Percentiles rank a stretch among this genome's conserved stretches.
These are phyloP conservation scores for Paratrypauchen microcephalus DNA, from an alignment of 2,797 vertebrate species.

Conservation along the genomic window DNA sequence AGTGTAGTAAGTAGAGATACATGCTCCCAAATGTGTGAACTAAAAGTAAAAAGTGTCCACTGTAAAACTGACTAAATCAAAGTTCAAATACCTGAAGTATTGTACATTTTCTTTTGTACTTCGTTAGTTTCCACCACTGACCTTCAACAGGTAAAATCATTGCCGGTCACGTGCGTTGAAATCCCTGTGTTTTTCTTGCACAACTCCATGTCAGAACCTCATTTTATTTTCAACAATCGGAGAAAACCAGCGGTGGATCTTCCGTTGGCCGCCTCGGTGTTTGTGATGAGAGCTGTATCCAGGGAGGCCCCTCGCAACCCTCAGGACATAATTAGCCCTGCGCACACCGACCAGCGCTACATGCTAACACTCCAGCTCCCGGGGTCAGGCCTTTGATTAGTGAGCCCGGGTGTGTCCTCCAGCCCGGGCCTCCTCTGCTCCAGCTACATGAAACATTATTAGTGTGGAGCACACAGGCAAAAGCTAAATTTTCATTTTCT, in stretches of 20 bases:
- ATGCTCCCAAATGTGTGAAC: no score
- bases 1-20: no score
- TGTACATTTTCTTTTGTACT: no score
- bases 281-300: constrained; percentile 10
- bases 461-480: constrained; percentile 11
- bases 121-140: not conserved
- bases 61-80: no score
- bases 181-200: not conserved
- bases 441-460: constrained; percentile 34
- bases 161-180: not conserved
- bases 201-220: constrained; percentile 7
- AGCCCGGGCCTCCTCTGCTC: constrained; percentile 28
- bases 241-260: not conserved
- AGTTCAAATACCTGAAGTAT: no score
- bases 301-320: constrained; percentile 41
- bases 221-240: not conserved
- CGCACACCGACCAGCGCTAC: constrained; percentile 27
- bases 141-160: not conserved
- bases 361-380: constrained; percentile 31
- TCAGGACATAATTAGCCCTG: constrained; percentile 56
- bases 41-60: no score
- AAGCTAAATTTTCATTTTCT: constrained; percentile 20
- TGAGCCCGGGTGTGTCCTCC: constrained; percentile 22
- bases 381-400: constrained; percentile 60
- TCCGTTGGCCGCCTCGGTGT: not conserved